Percentiles rank a stretch among this genome's conserved stretches.
Conservation (phyloP, 2,113 vertebrate genomes). For the Pseudois nayaur region DNA sequence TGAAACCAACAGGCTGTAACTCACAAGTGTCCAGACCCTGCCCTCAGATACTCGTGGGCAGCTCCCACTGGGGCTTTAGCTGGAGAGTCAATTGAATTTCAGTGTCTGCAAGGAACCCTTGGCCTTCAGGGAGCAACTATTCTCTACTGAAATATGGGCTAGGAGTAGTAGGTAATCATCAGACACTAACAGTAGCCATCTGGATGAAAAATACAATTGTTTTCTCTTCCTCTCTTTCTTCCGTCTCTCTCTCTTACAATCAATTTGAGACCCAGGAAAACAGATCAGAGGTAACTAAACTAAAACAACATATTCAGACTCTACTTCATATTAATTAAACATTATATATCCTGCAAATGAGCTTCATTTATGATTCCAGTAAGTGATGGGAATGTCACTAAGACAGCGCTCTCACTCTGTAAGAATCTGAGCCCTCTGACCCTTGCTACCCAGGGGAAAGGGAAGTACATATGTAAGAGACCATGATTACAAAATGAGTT, state of each 20-base stretch:
- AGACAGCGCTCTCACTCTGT: background rate
- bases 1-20: slow-evolving; percentile 44
- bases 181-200: slow-evolving; percentile 50
- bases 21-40: slow-evolving; percentile 11
- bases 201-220: background rate
- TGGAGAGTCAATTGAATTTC: slow-evolving; percentile 61
- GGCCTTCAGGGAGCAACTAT: slow-evolving; percentile 32
- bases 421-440: slow-evolving; percentile 35
- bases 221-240: background rate
- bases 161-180: slow-evolving; percentile 39
- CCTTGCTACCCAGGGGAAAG: slow-evolving; percentile 33
- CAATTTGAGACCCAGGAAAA: background rate
- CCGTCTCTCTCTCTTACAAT: background rate
- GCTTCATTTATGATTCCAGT: background rate
- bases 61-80: slow-evolving; percentile 7
- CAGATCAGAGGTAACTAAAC: background rate
- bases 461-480: slow-evolving; percentile 17
- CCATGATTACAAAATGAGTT: background rate
- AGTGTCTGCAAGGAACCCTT: slow-evolving; percentile 33
- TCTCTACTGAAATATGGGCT: slow-evolving; percentile 29
- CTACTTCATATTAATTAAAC: background rate
- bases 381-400: slow-evolving; percentile 15
- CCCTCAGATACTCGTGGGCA: slow-evolving; percentile 17
- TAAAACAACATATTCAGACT: background rate
- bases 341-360: background rate